Evolutionary conservation across 2,113 vertebrate genomes (phyloP), one percentile per base, ranked within the genome.

Genomic region (Nibea coibor): DNA sequence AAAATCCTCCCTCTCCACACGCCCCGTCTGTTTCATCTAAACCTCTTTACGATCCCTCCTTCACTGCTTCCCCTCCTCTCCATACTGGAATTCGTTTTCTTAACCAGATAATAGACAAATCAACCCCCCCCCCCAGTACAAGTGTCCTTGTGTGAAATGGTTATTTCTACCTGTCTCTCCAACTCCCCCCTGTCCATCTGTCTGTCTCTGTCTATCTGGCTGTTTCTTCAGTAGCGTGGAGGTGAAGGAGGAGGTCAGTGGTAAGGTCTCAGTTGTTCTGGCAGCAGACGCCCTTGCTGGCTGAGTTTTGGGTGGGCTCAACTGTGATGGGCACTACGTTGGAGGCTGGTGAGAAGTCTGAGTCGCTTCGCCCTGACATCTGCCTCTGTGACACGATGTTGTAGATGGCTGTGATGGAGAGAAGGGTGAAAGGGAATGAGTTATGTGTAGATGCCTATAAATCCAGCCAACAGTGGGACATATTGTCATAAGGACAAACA

Each of bases 311-410:
- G 0, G 96, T 97, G 89, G 96, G 97, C 89, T 97, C 95, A 63
- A 97, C 95, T 8, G 91, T 96, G 92, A 97, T 97, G 91, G 96
- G 96, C 61, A 97, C 96, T 0, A 97, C 95, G 87, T 95, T 92
- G 35, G 93, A 96, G 90, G 91, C 89, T 50, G 96, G 94, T 0
- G 95, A 95, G 0, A 97, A 96, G 81, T 97, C 95, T 0, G 93
- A 39, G 79, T 97, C 96, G 0, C 80, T 89, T 59, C 94, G 95
- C 43, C 94, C 96, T 0, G 94, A 83, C 56, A 97, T 97, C 93
- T 97, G 96, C 86, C 95, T 90, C 94, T 97, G 96, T 0, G 96
- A 96, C 75, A 97, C 95, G 11, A 96, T 96, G 91, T 85, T 94
- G 93, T 97, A 96, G 91, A 97, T 97, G 91, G 96, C 97, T 97